These are phyloP conservation scores for Ochropleura leucogaster DNA, from an alignment of 2,888 invertebrate species.

Conservation along the genomic window DNA sequence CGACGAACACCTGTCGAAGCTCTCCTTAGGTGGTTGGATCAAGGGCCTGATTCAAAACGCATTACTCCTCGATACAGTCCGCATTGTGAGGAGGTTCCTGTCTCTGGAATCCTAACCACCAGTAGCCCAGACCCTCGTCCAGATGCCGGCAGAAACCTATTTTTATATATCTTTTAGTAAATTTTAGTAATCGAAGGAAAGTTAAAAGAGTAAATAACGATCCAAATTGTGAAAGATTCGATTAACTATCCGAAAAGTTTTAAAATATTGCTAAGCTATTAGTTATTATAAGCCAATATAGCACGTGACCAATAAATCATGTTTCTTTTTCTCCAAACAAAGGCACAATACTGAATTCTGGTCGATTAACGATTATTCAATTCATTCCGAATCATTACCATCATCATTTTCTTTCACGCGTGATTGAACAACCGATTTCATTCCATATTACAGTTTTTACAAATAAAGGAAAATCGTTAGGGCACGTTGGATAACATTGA, in stretches of 20 bases:
- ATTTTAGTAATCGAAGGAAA: too few species aligned
- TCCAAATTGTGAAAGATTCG: not conserved
- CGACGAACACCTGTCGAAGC: too few species aligned
- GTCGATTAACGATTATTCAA: conserved; percentile 62
- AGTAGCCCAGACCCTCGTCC: too few species aligned
- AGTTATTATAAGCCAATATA: not conserved
- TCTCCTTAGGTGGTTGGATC: too few species aligned
- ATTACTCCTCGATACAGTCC: too few species aligned
- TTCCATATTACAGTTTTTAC: conserved; percentile 58
- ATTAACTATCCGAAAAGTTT: not conserved
- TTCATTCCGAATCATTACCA: conserved; percentile 66
- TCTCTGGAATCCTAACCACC: too few species aligned
- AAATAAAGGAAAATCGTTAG: conserved; percentile 61
- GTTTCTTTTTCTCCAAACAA: conserved; percentile 54
- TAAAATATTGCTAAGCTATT: conserved; percentile 1
- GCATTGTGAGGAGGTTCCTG: too few species aligned
- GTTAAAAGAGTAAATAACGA: too few species aligned
- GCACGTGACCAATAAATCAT: conserved; percentile 40
- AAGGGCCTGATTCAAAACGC: too few species aligned
- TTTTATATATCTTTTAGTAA: too few species aligned
- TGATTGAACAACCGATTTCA: conserved; percentile 48
- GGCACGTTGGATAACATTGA: conserved; percentile 55
- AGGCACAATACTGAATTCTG: conserved; percentile 46
- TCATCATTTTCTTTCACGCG: conserved; percentile 59
- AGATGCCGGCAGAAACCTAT: too few species aligned